Base-by-base conservation (phyloP, 2,888 invertebrate species). In the Parelbella ahira region DNA sequence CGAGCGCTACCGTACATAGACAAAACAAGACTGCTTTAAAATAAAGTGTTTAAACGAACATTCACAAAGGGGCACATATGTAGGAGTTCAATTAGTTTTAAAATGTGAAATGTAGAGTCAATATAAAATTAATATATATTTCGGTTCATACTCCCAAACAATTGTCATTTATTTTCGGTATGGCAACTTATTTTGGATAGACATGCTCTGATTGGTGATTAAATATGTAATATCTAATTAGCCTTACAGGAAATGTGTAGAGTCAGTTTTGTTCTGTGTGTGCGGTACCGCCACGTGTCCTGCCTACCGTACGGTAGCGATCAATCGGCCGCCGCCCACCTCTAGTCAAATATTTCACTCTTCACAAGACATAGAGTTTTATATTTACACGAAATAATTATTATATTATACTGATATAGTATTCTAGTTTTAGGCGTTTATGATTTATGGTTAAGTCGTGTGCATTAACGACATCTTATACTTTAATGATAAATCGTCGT, bases 301-400 rank as follows among this genome's bases (percentile, higher is more conserved):
- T 11, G 23, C 4, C 49, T 42, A 44, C 43, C 44, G 54, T 48
- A 54, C 57, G 55, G 58, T 48, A 50, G 53, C 49, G 44, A 54
- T 43, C 57, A 57, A 56, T 58, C 66, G 59, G 53, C 56, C 76
- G 69, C 72, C 74, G 74, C 72, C 69, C 75, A 76, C 77, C 81
- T 79, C 87, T 88, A 88, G 88, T 88, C 87, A 88, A 88, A 88
- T 88, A 81, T 88, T 84, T 78, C 79, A 78, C 74, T 76, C 78
- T 71, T 70, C 68, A 74, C 78, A 76, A 76, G 67, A 88, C 80
- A 87, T 88, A 88, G 87, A 84, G 77, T 80, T 84, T 83, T 87
- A 88, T 89, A 89, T 88, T 88, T 88, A 88, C 83, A 88, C 82
- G 4, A 87, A 80, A 88, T 80, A 80, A 88, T 80, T 82, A 82